Percentiles rank a stretch among this genome's conserved stretches.
phyloP scores from a whole-genome alignment of 2,797 vertebrate genomes.

The Silurus lanzhouensis region DNA sequence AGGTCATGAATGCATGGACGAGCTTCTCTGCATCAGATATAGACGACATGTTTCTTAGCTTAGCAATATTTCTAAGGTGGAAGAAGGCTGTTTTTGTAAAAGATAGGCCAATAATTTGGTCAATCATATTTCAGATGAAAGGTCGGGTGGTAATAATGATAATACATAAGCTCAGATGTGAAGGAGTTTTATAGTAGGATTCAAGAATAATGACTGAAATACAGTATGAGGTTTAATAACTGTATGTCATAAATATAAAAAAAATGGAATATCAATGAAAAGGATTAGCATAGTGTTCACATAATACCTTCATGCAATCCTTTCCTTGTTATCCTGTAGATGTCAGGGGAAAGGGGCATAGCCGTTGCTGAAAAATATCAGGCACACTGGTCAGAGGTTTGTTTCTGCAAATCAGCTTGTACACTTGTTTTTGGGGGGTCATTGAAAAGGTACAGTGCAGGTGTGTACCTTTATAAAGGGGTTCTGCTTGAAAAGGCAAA shows the following conservation, averaged over 20 bases:
- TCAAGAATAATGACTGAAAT: not conserved
- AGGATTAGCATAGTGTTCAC: not conserved
- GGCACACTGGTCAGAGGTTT: not conserved
- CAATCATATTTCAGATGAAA: constrained; percentile 46
- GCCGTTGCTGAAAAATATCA: not conserved
- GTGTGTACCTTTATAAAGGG: not conserved
- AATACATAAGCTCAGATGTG: constrained; percentile 22
- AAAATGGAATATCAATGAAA: not conserved
- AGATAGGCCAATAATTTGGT: constrained; percentile 5
- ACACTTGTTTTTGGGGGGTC: not conserved
- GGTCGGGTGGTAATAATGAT: constrained; percentile 48
- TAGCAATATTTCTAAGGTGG: too few relatives aligned
- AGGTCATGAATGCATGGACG: too few relatives aligned
- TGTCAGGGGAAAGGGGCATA: not conserved
- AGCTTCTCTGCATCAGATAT: too few relatives aligned
- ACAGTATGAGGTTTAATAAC: not conserved
- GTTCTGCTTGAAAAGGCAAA: not conserved
- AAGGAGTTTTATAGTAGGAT: constrained; percentile 6
- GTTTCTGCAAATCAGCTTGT: not conserved
- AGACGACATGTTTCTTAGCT: too few relatives aligned
- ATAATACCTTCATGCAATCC: not conserved
- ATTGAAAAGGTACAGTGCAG: not conserved
- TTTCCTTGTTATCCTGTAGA: not conserved
- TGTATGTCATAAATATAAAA: not conserved
- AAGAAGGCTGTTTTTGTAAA: too few relatives aligned